phyloP scores from a whole-genome alignment of 2,797 vertebrate genomes.

The Sciurus vulgaris region DNA sequence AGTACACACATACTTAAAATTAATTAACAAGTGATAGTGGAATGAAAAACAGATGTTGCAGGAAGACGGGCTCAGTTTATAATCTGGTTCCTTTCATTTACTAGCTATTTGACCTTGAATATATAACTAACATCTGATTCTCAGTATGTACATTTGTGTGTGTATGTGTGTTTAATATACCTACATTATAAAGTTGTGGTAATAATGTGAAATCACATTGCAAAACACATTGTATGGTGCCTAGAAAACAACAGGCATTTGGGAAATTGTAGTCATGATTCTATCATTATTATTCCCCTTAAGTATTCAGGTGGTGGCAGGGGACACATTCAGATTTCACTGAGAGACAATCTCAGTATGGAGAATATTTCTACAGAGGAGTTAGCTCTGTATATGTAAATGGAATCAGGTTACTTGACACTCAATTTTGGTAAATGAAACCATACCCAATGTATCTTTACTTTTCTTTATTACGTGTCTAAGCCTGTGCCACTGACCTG shows the following conservation, averaged over 20 bases:
- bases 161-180: background rate
- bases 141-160: background rate
- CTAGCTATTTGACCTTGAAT: background rate
- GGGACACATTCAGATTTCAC: background rate
- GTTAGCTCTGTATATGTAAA: background rate
- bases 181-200: background rate
- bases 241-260: background rate
- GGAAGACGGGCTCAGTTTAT: background rate
- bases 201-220: background rate
- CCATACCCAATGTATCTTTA: background rate
- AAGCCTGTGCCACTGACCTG: background rate
- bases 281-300: slow-evolving; percentile 2
- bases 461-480: slow-evolving; percentile 54
- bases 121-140: slow-evolving; percentile 25
- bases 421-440: slow-evolving; percentile 52
- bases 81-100: slow-evolving; percentile 32
- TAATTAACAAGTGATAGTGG: background rate
- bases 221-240: slow-evolving; percentile 7
- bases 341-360: background rate
- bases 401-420: slow-evolving; percentile 28
- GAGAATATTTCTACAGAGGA: slow-evolving; percentile 26
- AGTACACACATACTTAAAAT: background rate
- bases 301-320: slow-evolving; percentile 44
- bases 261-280: slow-evolving; percentile 14
- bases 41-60: background rate